phyloP scores from a whole-genome alignment of 2,888 invertebrate genomes.

The Dendrolimus pini region DNA sequence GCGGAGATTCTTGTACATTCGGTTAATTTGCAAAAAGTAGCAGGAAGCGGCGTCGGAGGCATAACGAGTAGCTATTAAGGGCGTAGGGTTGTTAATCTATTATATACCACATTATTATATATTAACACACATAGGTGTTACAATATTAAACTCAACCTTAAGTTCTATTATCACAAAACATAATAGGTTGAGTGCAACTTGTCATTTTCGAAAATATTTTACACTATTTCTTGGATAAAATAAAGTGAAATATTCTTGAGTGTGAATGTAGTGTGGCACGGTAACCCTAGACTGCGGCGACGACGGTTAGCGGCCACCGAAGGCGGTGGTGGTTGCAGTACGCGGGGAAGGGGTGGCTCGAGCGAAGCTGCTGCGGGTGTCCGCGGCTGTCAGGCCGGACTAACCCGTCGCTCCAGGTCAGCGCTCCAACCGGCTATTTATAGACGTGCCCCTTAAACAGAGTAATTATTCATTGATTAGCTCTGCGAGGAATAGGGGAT shows the following conservation, averaged over 20 bases:
- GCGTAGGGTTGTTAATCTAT: conserved; percentile 25
- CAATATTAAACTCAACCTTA: neutral
- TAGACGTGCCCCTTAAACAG: conserved; percentile 77
- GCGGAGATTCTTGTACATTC: conserved; percentile 47
- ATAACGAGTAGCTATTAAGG: conserved; percentile 49
- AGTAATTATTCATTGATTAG: conserved; percentile 78
- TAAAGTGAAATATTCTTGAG: too few relatives aligned
- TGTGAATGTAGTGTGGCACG: neutral
- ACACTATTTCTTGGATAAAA: too few relatives aligned
- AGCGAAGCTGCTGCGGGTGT: conserved; percentile 61
- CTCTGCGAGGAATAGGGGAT: conserved; percentile 75
- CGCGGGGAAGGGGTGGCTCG: conserved; percentile 21
- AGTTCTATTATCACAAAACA: too few relatives aligned
- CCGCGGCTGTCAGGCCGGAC: conserved; percentile 72
- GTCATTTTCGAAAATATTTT: too few relatives aligned
- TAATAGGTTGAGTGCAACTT: too few relatives aligned
- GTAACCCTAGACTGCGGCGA: conserved; percentile 1
- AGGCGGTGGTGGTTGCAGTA: conserved; percentile 23
- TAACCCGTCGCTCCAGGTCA: conserved; percentile 76
- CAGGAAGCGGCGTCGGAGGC: conserved; percentile 65
- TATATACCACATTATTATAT: too few relatives aligned
- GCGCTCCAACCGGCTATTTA: conserved; percentile 76
- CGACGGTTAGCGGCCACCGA: conserved; percentile 14
- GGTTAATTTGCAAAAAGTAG: conserved; percentile 60
- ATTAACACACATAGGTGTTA: neutral